These are phyloP conservation scores for Drosophila colorata DNA, from an alignment of 2,888 invertebrate species.

Conservation along the genomic window DNA sequence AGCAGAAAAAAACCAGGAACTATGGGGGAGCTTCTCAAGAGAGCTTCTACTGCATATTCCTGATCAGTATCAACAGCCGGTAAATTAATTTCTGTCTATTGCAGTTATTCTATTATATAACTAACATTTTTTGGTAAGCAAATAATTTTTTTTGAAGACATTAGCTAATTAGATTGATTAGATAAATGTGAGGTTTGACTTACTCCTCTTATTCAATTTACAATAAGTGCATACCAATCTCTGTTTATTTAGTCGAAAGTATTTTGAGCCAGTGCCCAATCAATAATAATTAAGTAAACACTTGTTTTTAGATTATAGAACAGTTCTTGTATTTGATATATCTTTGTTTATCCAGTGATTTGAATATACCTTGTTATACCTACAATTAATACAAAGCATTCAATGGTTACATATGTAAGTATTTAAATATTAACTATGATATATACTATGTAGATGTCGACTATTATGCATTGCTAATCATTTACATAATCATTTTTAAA, in stretches of 20 bases:
- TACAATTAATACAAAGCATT: constrained; percentile 49
- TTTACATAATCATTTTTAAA: constrained; percentile 48
- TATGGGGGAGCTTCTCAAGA: too few species aligned
- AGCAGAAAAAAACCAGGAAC: too few species aligned
- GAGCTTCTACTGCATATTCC: too few species aligned
- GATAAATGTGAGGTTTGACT: too few species aligned
- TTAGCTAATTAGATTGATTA: too few species aligned
- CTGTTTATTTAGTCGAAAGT: neutral
- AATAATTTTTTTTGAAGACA: too few species aligned
- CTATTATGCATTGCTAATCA: constrained; percentile 48
- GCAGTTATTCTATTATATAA: too few species aligned
- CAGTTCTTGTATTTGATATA: constrained; percentile 52
- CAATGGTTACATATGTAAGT: constrained; percentile 37
- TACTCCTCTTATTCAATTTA: too few species aligned
- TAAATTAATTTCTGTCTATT: too few species aligned
- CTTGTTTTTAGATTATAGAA: constrained; percentile 40
- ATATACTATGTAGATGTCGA: constrained; percentile 34
- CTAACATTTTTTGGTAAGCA: too few species aligned
- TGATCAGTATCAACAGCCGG: too few species aligned
- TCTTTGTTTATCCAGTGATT: constrained; percentile 32
- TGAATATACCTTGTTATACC: constrained; percentile 38
- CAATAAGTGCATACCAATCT: too few species aligned
- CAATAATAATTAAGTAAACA: constrained; percentile 2
- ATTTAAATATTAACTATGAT: constrained; percentile 20
- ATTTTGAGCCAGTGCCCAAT: constrained; percentile 9